Base-by-base conservation (phyloP, 1,140 invertebrate species). In the Periplaneta americana region DNA sequence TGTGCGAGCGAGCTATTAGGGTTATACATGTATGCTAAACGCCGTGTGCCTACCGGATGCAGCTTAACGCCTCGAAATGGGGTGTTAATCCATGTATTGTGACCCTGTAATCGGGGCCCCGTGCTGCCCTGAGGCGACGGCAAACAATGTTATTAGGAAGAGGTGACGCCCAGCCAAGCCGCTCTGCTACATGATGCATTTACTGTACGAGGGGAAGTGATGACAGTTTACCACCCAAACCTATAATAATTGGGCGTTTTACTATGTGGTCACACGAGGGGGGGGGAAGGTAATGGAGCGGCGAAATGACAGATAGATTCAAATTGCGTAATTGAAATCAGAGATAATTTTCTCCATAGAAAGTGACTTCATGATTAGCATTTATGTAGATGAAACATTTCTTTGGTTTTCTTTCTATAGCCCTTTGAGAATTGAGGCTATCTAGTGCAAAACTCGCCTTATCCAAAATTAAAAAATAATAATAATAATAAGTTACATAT, bases 61-160 rank as follows among this genome's bases (percentile, higher is more conserved):
- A 66, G 48, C 48, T 66, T 66, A 66, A 28, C 48, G 48, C 48
- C 48, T 66, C 48, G 22, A 66, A 66, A 66, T 66, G 48, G 75
- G 33, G 75, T 13, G 33, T 36, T 77, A 77, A 77, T 77, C 75
- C 75, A 36, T 34, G 75, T 36, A 77, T 77, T 77, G 75, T 77
- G 75, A 77, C 75, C 75, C 33, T 36, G 33, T 34, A 77, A 34
- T 36, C 75, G 31, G 75, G 48, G 48, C n/a, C 48, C 11, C 48
- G 48, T 66, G 48, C 48, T 66, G 22, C 22, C 75, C 75, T 31
- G 17, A 36, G 75, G 75, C 75, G 75, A 34, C 31, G 31, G 33
- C 75, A 77, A 77, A 77, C 75, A 77, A 33, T 36, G 75, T 77
- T 77, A 77, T 77, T 77, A 77, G 8, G 33, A 13, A 3, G 33